Base-by-base conservation (phyloP, 2,797 vertebrate species). In the Euthynnus affinis region DNA sequence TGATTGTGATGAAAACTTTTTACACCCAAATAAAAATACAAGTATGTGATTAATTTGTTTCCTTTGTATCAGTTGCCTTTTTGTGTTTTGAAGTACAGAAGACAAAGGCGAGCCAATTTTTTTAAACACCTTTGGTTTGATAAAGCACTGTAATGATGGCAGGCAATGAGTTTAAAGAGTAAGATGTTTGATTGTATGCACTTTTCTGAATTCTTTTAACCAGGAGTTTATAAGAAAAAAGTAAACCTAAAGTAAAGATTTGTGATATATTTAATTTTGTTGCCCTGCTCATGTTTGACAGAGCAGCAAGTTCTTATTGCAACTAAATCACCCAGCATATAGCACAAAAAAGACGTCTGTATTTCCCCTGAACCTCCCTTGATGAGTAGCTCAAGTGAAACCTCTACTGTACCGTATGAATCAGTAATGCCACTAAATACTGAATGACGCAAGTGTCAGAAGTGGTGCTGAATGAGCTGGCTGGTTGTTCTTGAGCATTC, bases 381-480 rank as follows among this genome's bases (percentile, higher is more conserved):
- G 58, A 87, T 81, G 84, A 89, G 71, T 75, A 71, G 81, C 75
- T 86, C 70, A 74, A 78, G 74, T 88, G 87, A 83, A 87, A 80
- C 76, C 78, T 89, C 89, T 82, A 87, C 87, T 91, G 85, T 88
- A 87, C 78, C 66, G 62, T 80, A 80, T 93, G 91, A 93, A 90
- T 93, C 89, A 88, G 87, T 91, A 81, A 88, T 76, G 82, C 82
- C 87, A 86, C 88, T 87, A 91, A 93, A 93, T 92, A 92, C 86
- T 92, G 85, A 90, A 83, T 94, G 91, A 94, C 87, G 87, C 90
- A 93, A 80, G 90, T 90, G 91, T 92, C 82, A 91, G 78, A 84
- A 88, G 87, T 88, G 85, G 80, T 85, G 88, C 84, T 88, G 87
- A 92, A 90, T 92, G 90, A 92, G 80, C 86, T 58, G 87, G 72